These are phyloP conservation scores for Brachionus plicatilis DNA, from an alignment of 1,140 invertebrate species.

Conservation along the genomic window DNA sequence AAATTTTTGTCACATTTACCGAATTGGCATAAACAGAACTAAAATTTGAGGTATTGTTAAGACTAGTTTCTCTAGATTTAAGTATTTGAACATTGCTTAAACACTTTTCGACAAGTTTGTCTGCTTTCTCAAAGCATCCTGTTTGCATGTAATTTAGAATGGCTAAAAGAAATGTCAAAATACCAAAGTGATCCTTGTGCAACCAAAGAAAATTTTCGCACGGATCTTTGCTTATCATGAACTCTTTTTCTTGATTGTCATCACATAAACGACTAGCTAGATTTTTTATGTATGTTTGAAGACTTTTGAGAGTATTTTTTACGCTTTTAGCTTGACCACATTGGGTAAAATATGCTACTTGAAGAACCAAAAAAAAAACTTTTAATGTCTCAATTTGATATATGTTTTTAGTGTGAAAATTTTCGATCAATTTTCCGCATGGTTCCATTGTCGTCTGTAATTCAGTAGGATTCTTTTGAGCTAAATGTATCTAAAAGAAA, in stretches of 20 bases:
- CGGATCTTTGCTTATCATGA: not conserved
- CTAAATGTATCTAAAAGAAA: not conserved
- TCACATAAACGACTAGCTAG: not conserved
- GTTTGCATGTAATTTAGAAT: slow-evolving; percentile 23
- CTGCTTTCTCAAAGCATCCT: slow-evolving; percentile 1
- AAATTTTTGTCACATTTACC: not conserved
- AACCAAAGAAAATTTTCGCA: slow-evolving; percentile 35
- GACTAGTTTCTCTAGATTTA: not conserved
- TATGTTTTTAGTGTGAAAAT: not conserved
- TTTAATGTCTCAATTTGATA: slow-evolving; percentile 26
- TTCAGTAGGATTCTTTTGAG: slow-evolving; percentile 2
- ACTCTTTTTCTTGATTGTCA: not conserved
- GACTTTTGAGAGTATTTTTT: slow-evolving; percentile 2
- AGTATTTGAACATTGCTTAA: slow-evolving; percentile 16
- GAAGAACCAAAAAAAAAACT: slow-evolving; percentile 21
- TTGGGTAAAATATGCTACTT: slow-evolving; percentile 32
- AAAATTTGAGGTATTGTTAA: not conserved
- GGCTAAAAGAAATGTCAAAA: slow-evolving; percentile 9
- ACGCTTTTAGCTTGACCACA: slow-evolving; percentile 37
- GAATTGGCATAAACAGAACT: not conserved
- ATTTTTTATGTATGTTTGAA: slow-evolving; percentile 7
- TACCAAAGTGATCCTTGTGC: slow-evolving; percentile 24
- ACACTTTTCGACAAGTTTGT: not conserved
- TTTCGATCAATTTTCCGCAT: slow-evolving; percentile 29
- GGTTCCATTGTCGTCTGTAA: slow-evolving; percentile 31